Base-by-base conservation (phyloP, 2,113 vertebrate species). In the Nipponia nippon region DNA sequence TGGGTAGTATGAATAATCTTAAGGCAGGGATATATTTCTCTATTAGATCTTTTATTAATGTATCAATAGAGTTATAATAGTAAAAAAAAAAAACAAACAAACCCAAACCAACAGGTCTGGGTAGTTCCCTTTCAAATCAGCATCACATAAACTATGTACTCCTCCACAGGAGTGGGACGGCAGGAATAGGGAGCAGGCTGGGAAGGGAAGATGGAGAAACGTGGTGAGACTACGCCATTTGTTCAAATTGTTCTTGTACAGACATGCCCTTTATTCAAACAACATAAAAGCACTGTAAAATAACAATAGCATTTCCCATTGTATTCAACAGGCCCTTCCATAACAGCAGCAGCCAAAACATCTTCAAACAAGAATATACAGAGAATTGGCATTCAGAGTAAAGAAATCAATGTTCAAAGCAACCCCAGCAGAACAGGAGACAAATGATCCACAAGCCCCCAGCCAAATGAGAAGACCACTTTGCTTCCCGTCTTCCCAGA, bases 281-380 rank as follows among this genome's bases (percentile, higher is more conserved):
- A 83, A 61, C 79, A 89, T 49, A 49, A 95, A 90, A 88, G 67
- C 83, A 47, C 87, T 21, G 23, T 25, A 38, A 90, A 88, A 75
- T 26, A 90, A 83, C 73, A 85, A 23, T 0, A 61, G 76, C 67
- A 11, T 81, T 80, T 80, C 72, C 78, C 65, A 73, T 46, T 36
- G 76, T 16, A 87, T 59, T 71, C 89, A 95, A 67, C 49, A 32
- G 62, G 40, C 79, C 40, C 62, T 40, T 80, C 87, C 79, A 22
- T 12, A 69, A 32, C 3, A 16, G 61, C 75, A 85, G 65, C 83
- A 90, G 84, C 76, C 69, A 86, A 87, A 92, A 87, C 63, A 70
- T 18, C 72, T 70, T 87, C 73, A 67, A 46, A 71, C 58, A 32
- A 47, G 72, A 75, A n/a, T 3, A 13, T 44, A 21, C 30, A 65